Evolutionary conservation across 2,797 vertebrate species (phyloP).

Genomic region (Naso thynnoides): DNA sequence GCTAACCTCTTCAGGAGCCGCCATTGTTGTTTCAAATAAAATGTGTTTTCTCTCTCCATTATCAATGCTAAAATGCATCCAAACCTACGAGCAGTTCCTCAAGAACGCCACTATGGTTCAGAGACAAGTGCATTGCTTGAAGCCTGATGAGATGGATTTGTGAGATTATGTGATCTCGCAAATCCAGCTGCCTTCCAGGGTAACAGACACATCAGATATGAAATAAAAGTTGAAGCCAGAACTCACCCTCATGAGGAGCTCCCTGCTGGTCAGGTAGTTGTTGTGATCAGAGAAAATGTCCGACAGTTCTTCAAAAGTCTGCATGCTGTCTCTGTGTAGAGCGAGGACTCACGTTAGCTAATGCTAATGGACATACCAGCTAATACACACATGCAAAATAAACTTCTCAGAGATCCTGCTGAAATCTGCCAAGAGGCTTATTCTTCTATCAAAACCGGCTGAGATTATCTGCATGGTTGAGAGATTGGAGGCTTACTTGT

Average conservation of each 20-base stretch:
- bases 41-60: no score
- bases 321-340: constrained; percentile 88
- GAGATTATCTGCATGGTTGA: constrained; percentile 32
- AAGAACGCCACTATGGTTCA: no score
- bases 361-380: neutral
- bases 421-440: neutral
- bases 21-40: no score
- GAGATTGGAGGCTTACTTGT: constrained; percentile 87
- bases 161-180: no score
- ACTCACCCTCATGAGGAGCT: constrained; percentile 96
- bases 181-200: no score
- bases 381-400: neutral
- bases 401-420: neutral
- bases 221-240: neutral
- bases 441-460: constrained; percentile 10
- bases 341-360: constrained; percentile 22
- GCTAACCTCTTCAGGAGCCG: no score
- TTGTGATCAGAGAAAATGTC: constrained; percentile 96
- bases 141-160: no score
- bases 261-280: constrained; percentile 94
- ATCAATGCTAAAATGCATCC: no score
- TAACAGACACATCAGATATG: neutral
- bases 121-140: no score
- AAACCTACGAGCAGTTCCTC: no score
- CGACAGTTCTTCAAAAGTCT: constrained; percentile 94